These are phyloP conservation scores for Hydraecia micacea DNA, from an alignment of 2,888 invertebrate genomes.

Conservation along the genomic window DNA sequence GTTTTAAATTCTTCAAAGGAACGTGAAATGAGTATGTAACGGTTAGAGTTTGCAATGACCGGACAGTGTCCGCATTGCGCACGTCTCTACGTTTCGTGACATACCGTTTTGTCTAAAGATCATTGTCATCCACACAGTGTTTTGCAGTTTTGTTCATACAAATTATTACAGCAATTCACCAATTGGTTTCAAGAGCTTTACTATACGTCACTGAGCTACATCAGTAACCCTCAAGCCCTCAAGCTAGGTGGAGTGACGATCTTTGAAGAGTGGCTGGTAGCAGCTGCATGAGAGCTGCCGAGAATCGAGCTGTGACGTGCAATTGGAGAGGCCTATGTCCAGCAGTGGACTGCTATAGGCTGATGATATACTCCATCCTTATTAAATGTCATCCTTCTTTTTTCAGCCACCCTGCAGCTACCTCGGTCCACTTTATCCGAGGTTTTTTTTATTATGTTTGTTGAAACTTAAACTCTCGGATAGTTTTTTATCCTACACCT, in stretches of 20 bases:
- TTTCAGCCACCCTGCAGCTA: neutral
- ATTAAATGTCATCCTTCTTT: neutral
- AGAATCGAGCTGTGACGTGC: too few species aligned
- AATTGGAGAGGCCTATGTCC: too few species aligned
- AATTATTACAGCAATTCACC: neutral
- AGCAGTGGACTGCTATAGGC: too few species aligned
- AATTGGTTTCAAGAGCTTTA: neutral
- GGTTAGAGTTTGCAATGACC: neutral
- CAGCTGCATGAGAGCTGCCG: too few species aligned
- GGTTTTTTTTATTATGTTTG: neutral
- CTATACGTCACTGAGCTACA: neutral
- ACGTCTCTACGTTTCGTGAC: neutral
- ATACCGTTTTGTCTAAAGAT: neutral
- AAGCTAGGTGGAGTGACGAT: too few species aligned
- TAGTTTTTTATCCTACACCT: neutral
- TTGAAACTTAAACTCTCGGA: neutral
- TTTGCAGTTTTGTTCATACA: neutral
- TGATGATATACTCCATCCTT: neutral
- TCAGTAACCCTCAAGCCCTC: too few species aligned
- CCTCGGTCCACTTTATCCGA: neutral
- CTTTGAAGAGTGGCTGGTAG: too few species aligned
- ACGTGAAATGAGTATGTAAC: neutral
- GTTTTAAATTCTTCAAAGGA: neutral
- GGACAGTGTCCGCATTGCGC: neutral
- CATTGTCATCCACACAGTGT: neutral